Conservation (phyloP, 2,113 vertebrate genomes). For the Sitta europaea region DNA sequence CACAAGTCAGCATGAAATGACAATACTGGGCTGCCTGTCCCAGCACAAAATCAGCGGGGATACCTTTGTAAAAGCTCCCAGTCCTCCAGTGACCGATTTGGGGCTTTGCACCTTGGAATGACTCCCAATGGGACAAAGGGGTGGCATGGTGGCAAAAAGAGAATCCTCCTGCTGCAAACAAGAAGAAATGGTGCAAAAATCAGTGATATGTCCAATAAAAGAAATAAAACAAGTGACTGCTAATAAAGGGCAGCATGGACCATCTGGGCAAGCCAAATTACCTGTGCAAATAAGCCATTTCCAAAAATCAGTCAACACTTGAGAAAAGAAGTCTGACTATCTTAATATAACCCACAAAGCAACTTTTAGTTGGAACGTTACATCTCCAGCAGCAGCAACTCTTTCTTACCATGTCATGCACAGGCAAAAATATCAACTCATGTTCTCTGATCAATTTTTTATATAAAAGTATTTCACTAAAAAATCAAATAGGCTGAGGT, state of each 20-base stretch:
- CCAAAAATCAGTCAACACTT: background rate
- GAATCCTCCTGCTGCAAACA: slow-evolving; percentile 78
- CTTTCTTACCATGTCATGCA: background rate
- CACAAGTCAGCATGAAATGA: background rate
- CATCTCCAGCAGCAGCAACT: background rate
- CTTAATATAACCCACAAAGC: background rate
- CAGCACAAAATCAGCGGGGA: background rate
- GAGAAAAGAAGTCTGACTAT: background rate
- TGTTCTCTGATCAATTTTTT: background rate
- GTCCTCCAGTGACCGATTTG: slow-evolving; percentile 78
- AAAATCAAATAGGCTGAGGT: background rate
- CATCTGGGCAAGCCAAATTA: background rate
- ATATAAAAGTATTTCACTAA: background rate
- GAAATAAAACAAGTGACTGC: background rate
- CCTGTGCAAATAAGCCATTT: background rate
- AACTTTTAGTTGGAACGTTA: background rate
- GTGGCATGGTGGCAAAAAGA: slow-evolving; percentile 83
- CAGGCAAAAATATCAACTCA: accelerated
- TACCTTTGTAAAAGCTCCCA: slow-evolving; percentile 84
- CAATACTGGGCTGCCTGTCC: background rate
- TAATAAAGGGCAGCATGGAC: background rate
- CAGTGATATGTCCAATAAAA: background rate
- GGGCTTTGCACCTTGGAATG: slow-evolving; percentile 81
- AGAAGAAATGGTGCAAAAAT: background rate
- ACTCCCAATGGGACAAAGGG: slow-evolving; percentile 84